A percentile compares a stretch with the other conserved stretches of the same genome.
phyloP scores from a whole-genome alignment of 1,140 invertebrate genomes.

The Pteromalus puparum region DNA sequence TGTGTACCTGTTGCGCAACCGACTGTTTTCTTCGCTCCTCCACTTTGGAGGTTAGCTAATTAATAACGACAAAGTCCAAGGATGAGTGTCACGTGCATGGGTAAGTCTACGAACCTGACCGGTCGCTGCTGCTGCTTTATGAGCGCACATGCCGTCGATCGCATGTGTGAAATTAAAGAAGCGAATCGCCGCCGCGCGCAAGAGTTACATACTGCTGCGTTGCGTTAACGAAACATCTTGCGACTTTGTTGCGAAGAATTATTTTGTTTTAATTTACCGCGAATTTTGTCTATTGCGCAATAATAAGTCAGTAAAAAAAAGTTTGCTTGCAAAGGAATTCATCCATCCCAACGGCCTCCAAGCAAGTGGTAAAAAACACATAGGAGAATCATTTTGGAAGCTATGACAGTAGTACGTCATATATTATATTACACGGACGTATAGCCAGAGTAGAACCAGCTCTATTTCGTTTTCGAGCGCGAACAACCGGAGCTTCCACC shows the following conservation, averaged over 20 bases:
- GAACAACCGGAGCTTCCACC: background rate
- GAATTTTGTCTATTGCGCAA: too few species aligned
- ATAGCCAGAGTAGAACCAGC: background rate
- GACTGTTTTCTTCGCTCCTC: constrained; percentile 70
- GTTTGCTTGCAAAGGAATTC: too few species aligned
- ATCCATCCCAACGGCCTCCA: too few species aligned
- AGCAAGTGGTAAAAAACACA: too few species aligned
- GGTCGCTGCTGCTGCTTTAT: background rate
- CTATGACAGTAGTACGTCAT: background rate
- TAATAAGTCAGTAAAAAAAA: too few species aligned
- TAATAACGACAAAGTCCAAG: constrained; percentile 75
- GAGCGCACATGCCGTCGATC: background rate
- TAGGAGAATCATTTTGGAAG: too few species aligned
- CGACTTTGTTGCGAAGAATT: background rate
- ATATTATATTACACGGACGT: too few species aligned
- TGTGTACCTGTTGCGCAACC: constrained; percentile 73
- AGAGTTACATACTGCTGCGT: background rate
- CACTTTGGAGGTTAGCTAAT: constrained; percentile 73
- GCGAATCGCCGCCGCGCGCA: background rate
- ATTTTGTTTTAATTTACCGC: too few species aligned
- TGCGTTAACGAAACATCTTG: background rate
- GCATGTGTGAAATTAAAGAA: background rate
- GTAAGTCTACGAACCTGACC: background rate
- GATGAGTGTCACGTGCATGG: constrained; percentile 56
- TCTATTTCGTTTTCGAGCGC: background rate